Percentiles rank a stretch among this genome's conserved stretches.
Evolutionary conservation across 2,113 vertebrate genomes (phyloP).

Genomic region (Globicephala melas): DNA sequence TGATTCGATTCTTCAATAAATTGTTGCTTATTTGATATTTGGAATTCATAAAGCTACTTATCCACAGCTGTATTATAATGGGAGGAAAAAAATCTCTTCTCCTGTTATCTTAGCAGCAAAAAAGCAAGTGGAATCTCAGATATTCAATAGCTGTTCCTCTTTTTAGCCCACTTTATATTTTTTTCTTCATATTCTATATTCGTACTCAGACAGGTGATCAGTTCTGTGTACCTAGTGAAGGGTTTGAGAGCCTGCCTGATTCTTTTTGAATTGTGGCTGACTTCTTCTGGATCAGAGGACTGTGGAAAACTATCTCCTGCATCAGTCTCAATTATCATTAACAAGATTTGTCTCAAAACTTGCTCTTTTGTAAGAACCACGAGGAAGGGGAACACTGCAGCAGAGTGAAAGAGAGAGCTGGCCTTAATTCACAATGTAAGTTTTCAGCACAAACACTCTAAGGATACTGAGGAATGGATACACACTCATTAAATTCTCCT

Average conservation of each 20-base stretch:
- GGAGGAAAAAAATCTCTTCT: background rate
- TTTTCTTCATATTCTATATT: background rate
- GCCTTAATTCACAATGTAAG: background rate
- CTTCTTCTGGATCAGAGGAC: background rate
- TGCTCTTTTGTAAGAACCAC: background rate
- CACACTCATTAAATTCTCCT: background rate
- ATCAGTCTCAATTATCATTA: background rate
- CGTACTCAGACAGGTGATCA: background rate
- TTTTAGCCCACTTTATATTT: background rate
- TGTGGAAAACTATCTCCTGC: background rate
- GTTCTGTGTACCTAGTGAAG: background rate
- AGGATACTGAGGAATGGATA: background rate
- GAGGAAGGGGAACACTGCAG: background rate
- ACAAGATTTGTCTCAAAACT: background rate
- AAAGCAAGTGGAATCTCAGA: background rate
- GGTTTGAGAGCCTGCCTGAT: background rate
- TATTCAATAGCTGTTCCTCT: background rate
- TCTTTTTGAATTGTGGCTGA: background rate
- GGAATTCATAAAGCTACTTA: conserved; percentile 6
- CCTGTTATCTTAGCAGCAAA: background rate
- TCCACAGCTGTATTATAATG: background rate
- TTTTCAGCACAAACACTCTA: background rate
- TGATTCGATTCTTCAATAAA: background rate
- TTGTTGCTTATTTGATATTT: conserved; percentile 21
- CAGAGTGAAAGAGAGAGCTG: background rate